Base-by-base conservation (phyloP, 2,113 vertebrate genomes). In the Puma concolor region DNA sequence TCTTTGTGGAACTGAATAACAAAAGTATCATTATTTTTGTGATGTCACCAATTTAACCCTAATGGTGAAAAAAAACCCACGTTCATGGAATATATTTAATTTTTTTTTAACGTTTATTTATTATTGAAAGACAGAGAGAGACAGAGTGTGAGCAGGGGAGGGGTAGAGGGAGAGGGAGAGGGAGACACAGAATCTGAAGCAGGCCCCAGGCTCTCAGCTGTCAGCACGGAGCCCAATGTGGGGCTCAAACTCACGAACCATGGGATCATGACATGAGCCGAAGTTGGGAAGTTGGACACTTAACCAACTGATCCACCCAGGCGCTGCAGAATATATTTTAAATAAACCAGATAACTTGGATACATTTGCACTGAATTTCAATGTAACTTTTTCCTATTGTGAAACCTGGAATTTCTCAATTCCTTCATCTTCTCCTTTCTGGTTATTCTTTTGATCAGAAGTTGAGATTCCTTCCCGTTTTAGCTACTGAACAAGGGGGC, bases 1-100 rank as follows among this genome's bases (percentile, higher is more conserved):
- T 85, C 9, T 66, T 52, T 77, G 13, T 72, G 8, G 31, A 79
- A 77, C 86, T 44, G 10, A 87, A 93, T 84, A 38, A 63, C 31
- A 64, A 74, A 91, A 86, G n/a, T 27, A 74, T 74, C 14, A 83
- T 77, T 91, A 87, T 77, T 91, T 94, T 77, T 84, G 25, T 67
- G 88, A 91, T 66, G 33, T 67, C 54, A 79, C n/a, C 23, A 41
- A 72, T 50, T 29, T 76, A 83, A 95, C 14, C 4, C 6, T 91
- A 57, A 41, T 91, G 31, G 50, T 93, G 2, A 21, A 14, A 54
- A 81, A 25, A 10, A n/a, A n/a, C 36, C 33, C 3, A 41, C 1
- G 6, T 50, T 41, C 63, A 19, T 57, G 27, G 14, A 54, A 66
- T 4, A 23, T 81, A 85, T 60, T 94, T 94, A 44, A 44, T 9